Conservation (phyloP, 2,797 vertebrate species). For the Danio tinwini region DNA sequence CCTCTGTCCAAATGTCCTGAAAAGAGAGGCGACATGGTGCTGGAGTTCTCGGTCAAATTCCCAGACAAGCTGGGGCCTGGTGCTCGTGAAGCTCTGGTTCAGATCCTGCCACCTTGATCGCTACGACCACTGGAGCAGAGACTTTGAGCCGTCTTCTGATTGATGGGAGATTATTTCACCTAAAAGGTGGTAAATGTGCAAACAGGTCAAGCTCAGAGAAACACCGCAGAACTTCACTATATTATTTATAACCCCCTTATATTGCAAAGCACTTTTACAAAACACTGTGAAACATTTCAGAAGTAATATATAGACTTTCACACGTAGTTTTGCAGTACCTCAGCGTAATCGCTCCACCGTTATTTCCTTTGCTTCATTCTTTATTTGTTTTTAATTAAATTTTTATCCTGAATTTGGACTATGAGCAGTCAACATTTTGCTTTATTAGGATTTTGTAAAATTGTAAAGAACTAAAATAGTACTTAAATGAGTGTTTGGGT, state of each 20-base stretch:
- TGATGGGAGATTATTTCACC: background rate
- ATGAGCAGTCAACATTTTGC: background rate
- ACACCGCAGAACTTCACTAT: slow-evolving; percentile 7
- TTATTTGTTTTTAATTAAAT: slow-evolving; percentile 26
- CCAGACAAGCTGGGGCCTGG: slow-evolving; percentile 84
- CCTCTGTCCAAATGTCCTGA: slow-evolving; percentile 88
- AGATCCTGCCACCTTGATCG: slow-evolving; percentile 85
- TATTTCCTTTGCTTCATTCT: slow-evolving; percentile 8
- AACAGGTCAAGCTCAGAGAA: background rate
- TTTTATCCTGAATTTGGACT: slow-evolving; percentile 2
- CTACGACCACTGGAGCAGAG: background rate
- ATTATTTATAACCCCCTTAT: slow-evolving; percentile 48
- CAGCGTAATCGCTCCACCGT: background rate
- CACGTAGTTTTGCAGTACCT: slow-evolving; percentile 16
- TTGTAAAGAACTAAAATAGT: background rate
- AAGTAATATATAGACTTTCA: slow-evolving; percentile 3
- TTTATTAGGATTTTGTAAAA: background rate
- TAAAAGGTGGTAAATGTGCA: slow-evolving; percentile 8
- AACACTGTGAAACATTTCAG: slow-evolving; percentile 53
- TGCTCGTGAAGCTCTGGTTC: slow-evolving; percentile 81
- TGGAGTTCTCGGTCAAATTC: slow-evolving; percentile 89
- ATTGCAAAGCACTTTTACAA: slow-evolving; percentile 44
- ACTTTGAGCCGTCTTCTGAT: slow-evolving; percentile 7
- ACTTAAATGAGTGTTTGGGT: background rate
- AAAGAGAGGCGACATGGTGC: slow-evolving; percentile 89